These are phyloP conservation scores for Noturus placidus DNA, from an alignment of 2,113 vertebrate species.

Conservation along the genomic window DNA sequence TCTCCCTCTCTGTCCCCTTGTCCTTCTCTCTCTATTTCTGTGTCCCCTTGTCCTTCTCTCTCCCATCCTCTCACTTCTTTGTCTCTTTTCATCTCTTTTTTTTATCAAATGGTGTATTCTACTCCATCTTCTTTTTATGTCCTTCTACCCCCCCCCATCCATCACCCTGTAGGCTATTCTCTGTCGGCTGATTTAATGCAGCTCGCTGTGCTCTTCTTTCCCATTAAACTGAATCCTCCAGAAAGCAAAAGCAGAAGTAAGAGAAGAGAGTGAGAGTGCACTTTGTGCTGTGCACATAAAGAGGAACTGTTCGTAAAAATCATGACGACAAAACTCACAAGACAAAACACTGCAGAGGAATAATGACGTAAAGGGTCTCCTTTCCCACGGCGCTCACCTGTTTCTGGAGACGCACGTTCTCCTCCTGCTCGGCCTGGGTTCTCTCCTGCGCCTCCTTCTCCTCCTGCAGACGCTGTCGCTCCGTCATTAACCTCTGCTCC, in stretches of 20 bases:
- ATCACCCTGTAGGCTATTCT: background rate
- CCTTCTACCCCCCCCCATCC: background rate
- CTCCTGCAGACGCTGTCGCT: constrained; percentile 71
- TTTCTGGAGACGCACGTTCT: constrained; percentile 83
- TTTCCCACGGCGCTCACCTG: constrained; percentile 72
- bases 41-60: background rate
- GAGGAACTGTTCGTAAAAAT: background rate
- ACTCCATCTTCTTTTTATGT: background rate
- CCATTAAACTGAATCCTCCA: background rate
- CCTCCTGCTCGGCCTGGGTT: constrained; percentile 80
- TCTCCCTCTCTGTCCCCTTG: background rate
- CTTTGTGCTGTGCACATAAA: background rate
- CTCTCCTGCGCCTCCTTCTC: constrained; percentile 72
- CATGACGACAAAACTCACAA: too few species aligned
- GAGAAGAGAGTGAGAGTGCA: background rate
- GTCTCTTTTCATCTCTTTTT: background rate
- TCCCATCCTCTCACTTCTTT: background rate
- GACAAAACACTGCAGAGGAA: too few species aligned
- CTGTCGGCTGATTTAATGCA: background rate
- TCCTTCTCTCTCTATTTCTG: background rate
- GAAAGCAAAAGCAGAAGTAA: background rate
- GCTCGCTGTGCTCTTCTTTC: background rate
- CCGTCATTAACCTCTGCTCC: constrained; percentile 72
- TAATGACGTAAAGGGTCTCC: background rate
- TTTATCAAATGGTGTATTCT: background rate